Base-by-base conservation (phyloP, 1,140 invertebrate genomes). In the Kradibia gibbosae region DNA sequence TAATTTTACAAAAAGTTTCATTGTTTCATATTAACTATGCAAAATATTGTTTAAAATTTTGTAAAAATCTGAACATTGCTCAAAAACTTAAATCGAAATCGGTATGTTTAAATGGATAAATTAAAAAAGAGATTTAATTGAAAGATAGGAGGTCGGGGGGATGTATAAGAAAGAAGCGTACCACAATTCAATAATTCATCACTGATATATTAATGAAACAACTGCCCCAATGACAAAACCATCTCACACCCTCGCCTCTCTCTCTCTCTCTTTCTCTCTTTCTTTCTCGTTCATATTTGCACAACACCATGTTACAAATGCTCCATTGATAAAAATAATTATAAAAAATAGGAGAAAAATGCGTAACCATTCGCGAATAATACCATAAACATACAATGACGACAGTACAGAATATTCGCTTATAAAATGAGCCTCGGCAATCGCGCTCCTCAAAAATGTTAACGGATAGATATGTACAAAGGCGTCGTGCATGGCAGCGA, bases 121-220 rank as follows among this genome's bases (percentile, higher is more conserved):
- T 25, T 1, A 25, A 34, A 34, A 70, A 0, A 22, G 17, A 22
- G 3, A 36, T 3, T 20, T 20, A 22, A 36, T 39, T 39, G 0
- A 22, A 45, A n/a, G 20, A 45, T 11, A 13, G 45, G n/a, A 7
- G 45, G 0, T 31, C 7, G 65, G 45, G 42, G 1, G 48, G 8
- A 65, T 28, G 36, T 67, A 67, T 13, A n/a, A 80, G 39, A 17
- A 71, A 62, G 15, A 42, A 81, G n/a, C 1, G 0, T 3, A 34
- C 36, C 10, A n/a, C 3, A 31, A 42, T 81, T 81, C 80, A 71
- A 81, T 81, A 71, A 76, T 48, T 57, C 60, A 81, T 71, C 31
- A 42, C 60, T 1, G 65, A 71, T 71, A 31, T 81, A 75, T 81
- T 81, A 75, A 55, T 70, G 60, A 81, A 77, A 76, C 50, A 77